A percentile compares a stretch with the other conserved stretches of the same genome.
phyloP scores from a whole-genome alignment of 2,888 invertebrate species.

The Orthosia cruda region DNA sequence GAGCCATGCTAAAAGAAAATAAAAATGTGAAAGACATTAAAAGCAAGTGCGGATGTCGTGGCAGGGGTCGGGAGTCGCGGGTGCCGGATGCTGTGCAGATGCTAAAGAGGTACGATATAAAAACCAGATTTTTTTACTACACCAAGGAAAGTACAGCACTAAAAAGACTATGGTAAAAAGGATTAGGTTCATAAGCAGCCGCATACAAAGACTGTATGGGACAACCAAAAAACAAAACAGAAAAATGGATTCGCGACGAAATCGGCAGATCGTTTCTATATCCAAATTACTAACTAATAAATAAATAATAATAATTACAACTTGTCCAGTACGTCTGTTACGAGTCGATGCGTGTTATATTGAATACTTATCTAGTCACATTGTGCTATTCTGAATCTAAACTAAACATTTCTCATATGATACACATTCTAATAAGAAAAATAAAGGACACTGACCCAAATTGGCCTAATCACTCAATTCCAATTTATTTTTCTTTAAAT shows the following conservation, averaged over 20 bases:
- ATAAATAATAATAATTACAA: too few relatives aligned
- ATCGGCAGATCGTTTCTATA: constrained; percentile 75
- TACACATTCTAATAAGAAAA: too few relatives aligned
- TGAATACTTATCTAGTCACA: constrained; percentile 66
- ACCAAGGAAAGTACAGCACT: constrained; percentile 65
- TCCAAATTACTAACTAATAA: too few relatives aligned
- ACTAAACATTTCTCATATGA: neutral
- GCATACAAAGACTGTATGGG: constrained; percentile 63
- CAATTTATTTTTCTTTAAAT: neutral
- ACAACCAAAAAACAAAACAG: constrained; percentile 76
- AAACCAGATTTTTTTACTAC: constrained; percentile 70
- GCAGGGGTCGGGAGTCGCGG: constrained; percentile 69
- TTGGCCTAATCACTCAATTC: too few relatives aligned
- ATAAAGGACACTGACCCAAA: too few relatives aligned
- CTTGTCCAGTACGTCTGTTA: constrained; percentile 79
- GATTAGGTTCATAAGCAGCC: constrained; percentile 45
- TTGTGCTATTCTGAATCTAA: neutral
- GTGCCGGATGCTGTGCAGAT: constrained; percentile 80
- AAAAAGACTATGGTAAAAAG: constrained; percentile 58
- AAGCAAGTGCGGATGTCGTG: constrained; percentile 81
- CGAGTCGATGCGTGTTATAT: constrained; percentile 73
- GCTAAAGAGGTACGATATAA: constrained; percentile 75
- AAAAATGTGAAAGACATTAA: constrained; percentile 81
- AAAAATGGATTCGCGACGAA: constrained; percentile 74
- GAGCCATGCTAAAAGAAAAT: constrained; percentile 71